Evolutionary conservation across 2,113 vertebrate genomes (phyloP), one percentile per base, ranked within the genome.

Genomic region (Vidua macroura): DNA sequence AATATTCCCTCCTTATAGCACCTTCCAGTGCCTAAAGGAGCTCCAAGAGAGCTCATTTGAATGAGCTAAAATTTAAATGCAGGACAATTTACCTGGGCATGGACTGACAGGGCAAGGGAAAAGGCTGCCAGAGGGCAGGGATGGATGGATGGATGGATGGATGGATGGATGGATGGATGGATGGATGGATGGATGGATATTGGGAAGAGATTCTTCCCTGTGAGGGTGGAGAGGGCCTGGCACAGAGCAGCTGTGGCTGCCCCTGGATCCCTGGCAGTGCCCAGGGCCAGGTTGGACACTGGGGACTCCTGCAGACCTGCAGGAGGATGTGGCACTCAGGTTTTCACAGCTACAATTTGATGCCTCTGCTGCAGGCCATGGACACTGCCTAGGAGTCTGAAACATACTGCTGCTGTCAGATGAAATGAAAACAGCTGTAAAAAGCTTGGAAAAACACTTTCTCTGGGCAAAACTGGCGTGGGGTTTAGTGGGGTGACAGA

Each of bases 131-230:
- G 44, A 59, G 37, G 10, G 15, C 23, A 24, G 28, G 15, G 15
- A 0, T 13, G 0, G 46, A 17, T 14, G 28, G 7, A 35, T 35
- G 35, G 60, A 33, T 20, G 28, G 7, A 35, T 35, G 35, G 60
- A 33, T 20, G 28, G 7, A 35, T 35, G 35, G 60, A 33, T 20
- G 0, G 46, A 17, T 14, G 15, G 15, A 0, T 13, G 0, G 46
- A 17, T 14, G 15, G 15, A 0, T 13, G 0, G 46, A 17, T 14
- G 28, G 7, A 35, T 35, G 35, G 60, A 33, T 20, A 2, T 7
- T n/a, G 24, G 52, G 60, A 0, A 37, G 59, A 9, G 7, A 59
- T 51, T 10, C 0, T 8, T 31, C 6, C 8, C 37, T 55, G 31
- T 0, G 11, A 81, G 68, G 35, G 31, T 3, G 58, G 9, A 1